Conservation (phyloP, 1,140 invertebrate species). For the Drosophila novamexicana region DNA sequence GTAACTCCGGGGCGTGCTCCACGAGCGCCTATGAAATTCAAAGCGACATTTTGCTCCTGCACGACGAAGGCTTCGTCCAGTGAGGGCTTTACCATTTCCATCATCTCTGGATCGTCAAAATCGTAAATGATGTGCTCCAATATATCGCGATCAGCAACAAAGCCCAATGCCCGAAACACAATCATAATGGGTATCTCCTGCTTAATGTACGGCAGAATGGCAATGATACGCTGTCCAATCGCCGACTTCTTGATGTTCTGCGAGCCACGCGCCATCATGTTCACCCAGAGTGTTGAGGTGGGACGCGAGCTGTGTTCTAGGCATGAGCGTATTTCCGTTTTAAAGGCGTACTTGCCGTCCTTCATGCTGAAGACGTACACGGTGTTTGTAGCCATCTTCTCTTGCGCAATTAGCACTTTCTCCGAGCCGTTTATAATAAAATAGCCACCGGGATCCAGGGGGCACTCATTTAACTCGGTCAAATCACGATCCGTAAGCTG, state of each 20-base stretch:
- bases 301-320: conserved; percentile 97
- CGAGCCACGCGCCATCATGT: conserved; percentile 99
- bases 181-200: conserved; percentile 99
- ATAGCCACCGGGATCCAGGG: conserved; percentile 98
- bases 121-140: conserved; percentile 99
- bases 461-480: conserved; percentile 99
- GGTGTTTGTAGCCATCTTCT: conserved; percentile 99
- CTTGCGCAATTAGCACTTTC: conserved; percentile 98
- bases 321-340: conserved; percentile 98
- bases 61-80: conserved; percentile 99
- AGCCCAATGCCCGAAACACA: conserved; percentile 97
- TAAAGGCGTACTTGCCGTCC: conserved; percentile 98
- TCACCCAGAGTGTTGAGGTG: conserved; percentile 98
- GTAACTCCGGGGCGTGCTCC: conserved; percentile 98
- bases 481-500: conserved; percentile 98
- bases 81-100: conserved; percentile 99
- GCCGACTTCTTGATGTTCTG: conserved; percentile 98
- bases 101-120: conserved; percentile 99
- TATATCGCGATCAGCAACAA: conserved; percentile 99
- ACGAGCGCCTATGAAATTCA: conserved; percentile 98
- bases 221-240: conserved; percentile 98
- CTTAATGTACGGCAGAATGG: conserved; percentile 99
- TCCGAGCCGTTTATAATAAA: conserved; percentile 98
- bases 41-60: conserved; percentile 98
- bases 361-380: conserved; percentile 99